Percentiles rank a stretch among this genome's conserved stretches.
Evolutionary conservation across 2,797 vertebrate species (phyloP).

Genomic region (Sebastes steindachneri): DNA sequence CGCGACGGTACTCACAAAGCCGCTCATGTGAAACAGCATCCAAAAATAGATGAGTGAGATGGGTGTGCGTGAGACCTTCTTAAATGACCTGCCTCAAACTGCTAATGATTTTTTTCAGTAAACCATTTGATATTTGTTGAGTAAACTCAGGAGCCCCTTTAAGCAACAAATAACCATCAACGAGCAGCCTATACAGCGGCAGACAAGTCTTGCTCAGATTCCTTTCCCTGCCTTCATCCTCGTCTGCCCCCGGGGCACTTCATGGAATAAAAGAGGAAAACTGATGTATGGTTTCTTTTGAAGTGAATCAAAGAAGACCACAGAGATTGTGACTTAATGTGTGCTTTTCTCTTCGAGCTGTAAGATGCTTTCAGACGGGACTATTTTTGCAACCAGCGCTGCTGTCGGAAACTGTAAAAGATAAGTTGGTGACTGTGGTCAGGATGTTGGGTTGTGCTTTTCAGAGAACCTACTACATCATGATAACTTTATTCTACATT

Average conservation of each 20-base stretch:
- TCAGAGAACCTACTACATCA: background rate
- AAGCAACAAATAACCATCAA: conserved; percentile 52
- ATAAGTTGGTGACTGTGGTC: background rate
- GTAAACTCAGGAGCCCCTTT: conserved; percentile 54
- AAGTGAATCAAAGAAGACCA: conserved; percentile 69
- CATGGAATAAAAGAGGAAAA: conserved; percentile 56
- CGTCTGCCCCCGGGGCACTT: conserved; percentile 46
- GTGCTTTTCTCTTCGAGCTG: conserved; percentile 40
- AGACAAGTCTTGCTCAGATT: conserved; percentile 47
- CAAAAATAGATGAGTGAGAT: conserved; percentile 43
- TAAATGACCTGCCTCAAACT: conserved; percentile 38
- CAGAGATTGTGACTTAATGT: conserved; percentile 59
- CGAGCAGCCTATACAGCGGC: conserved; percentile 32
- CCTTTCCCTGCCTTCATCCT: conserved; percentile 51
- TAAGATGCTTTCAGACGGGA: conserved; percentile 37
- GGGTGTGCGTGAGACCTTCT: conserved; percentile 27
- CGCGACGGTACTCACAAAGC: conserved; percentile 24
- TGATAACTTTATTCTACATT: background rate
- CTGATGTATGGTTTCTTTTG: conserved; percentile 69
- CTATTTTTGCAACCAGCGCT: conserved; percentile 8
- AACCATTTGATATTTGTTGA: conserved; percentile 65
- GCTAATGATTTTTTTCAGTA: conserved; percentile 54
- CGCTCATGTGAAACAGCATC: conserved; percentile 28
- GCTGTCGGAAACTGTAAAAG: background rate
- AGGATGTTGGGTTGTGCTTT: background rate